These are phyloP conservation scores for Poecilia velifera DNA, from an alignment of 2,797 vertebrate species.

Conservation along the genomic window DNA sequence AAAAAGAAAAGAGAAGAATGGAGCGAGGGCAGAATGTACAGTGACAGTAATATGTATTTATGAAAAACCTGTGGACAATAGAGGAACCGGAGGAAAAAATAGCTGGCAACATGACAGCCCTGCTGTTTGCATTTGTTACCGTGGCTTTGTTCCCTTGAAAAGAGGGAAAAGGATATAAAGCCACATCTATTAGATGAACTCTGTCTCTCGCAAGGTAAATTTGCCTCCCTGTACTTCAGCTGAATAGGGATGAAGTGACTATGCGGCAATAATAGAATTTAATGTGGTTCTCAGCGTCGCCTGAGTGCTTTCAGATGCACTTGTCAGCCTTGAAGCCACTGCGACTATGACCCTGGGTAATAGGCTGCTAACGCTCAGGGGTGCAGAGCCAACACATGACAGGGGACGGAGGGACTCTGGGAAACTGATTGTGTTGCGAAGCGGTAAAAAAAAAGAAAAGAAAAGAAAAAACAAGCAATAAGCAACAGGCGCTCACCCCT, in stretches of 20 bases:
- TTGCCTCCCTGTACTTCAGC: conserved; percentile 65
- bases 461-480: conserved; percentile 50
- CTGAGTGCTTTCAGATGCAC: conserved; percentile 80
- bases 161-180: conserved; percentile 73
- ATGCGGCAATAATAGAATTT: conserved; percentile 80
- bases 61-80: conserved; percentile 75
- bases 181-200: conserved; percentile 81
- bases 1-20: background rate
- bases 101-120: conserved; percentile 56
- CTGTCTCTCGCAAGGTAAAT: conserved; percentile 75
- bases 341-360: conserved; percentile 80
- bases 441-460: background rate
- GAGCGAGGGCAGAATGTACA: conserved; percentile 56
- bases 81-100: conserved; percentile 57
- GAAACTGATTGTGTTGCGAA: conserved; percentile 2
- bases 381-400: conserved; percentile 44
- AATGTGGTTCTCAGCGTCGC: conserved; percentile 76
- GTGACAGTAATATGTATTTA: conserved; percentile 70
- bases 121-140: conserved; percentile 72
- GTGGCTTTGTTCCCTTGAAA: conserved; percentile 75
- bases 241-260: conserved; percentile 74
- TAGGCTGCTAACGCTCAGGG: conserved; percentile 66
- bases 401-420: conserved; percentile 33
- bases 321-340: conserved; percentile 80
- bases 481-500: conserved; percentile 58